A percentile compares a stretch with the other conserved stretches of the same genome.
Evolutionary conservation across 2,888 invertebrate species (phyloP).

Genomic region (Ganaspis brasiliensis): DNA sequence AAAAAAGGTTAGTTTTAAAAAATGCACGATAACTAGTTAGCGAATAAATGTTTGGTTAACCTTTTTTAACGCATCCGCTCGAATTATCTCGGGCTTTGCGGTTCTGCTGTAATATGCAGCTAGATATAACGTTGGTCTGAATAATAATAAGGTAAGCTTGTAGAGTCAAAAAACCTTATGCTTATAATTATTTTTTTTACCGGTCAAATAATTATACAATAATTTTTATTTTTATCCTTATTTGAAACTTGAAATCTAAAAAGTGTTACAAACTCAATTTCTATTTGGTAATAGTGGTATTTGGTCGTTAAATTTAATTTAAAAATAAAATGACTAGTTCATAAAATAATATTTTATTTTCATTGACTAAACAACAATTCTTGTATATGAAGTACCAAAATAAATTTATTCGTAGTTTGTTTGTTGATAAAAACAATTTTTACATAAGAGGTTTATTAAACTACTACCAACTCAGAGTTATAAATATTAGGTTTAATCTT

Average conservation of each 20-base stretch:
- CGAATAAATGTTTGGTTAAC: slow-evolving; percentile 25
- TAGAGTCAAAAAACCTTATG: neutral
- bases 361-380: too few species aligned
- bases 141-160: slow-evolving; percentile 21
- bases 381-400: too few species aligned
- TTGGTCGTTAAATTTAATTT: too few species aligned
- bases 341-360: too few species aligned
- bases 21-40: slow-evolving; percentile 12
- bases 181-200: neutral
- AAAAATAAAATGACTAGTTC: too few species aligned
- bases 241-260: neutral
- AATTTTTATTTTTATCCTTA: neutral
- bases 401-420: too few species aligned
- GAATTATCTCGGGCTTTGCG: slow-evolving; percentile 22
- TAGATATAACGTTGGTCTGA: neutral
- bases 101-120: slow-evolving; percentile 19
- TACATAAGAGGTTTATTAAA: too few species aligned
- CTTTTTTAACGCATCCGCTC: slow-evolving; percentile 29
- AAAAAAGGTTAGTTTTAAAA: neutral
- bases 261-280: too few species aligned
- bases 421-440: too few species aligned
- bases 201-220: neutral
- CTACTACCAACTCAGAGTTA: too few species aligned
- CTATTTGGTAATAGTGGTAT: too few species aligned
- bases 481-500: neutral